These are phyloP conservation scores for Lasioglossum calceatum DNA, from an alignment of 2,888 invertebrate species.

Conservation along the genomic window DNA sequence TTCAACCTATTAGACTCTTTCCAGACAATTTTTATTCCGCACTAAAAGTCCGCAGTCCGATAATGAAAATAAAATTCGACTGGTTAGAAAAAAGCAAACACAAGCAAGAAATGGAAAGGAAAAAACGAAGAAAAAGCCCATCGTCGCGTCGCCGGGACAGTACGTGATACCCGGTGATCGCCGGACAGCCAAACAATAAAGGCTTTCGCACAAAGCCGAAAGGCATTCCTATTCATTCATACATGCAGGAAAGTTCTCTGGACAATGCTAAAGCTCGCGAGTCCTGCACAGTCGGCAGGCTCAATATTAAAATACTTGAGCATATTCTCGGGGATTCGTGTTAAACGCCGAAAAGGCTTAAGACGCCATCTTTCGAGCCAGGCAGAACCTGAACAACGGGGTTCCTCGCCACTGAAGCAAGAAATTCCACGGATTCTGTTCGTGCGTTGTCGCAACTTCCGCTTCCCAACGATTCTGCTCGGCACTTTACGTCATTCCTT, in stretches of 20 bases:
- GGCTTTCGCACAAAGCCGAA: slow-evolving; percentile 73
- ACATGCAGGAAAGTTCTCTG: slow-evolving; percentile 72
- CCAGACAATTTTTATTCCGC: neutral
- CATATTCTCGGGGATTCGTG: slow-evolving; percentile 67
- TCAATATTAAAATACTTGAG: slow-evolving; percentile 82
- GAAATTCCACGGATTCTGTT: slow-evolving; percentile 67
- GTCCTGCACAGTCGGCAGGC: slow-evolving; percentile 65
- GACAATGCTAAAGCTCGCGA: slow-evolving; percentile 73
- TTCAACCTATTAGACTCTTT: neutral
- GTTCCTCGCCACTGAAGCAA: slow-evolving; percentile 51
- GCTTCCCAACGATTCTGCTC: slow-evolving; percentile 36
- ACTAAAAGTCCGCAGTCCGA: neutral
- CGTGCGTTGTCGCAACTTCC: slow-evolving; percentile 60
- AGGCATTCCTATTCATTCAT: slow-evolving; percentile 79
- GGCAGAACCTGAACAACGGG: slow-evolving; percentile 30
- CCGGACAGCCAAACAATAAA: slow-evolving; percentile 75
- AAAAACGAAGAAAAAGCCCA: slow-evolving; percentile 36
- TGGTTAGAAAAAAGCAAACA: slow-evolving; percentile 4
- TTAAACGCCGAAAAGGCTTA: slow-evolving; percentile 67
- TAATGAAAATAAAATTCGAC: slow-evolving; percentile 1
- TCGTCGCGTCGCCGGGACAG: slow-evolving; percentile 50
- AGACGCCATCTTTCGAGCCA: slow-evolving; percentile 61
- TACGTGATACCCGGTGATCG: slow-evolving; percentile 70
- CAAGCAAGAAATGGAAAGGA: neutral
- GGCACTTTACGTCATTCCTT: slow-evolving; percentile 44